A percentile compares a stretch with the other conserved stretches of the same genome.
These are phyloP conservation scores for Azemiops feae DNA, from an alignment of 2,113 vertebrate species.

Conservation along the genomic window DNA sequence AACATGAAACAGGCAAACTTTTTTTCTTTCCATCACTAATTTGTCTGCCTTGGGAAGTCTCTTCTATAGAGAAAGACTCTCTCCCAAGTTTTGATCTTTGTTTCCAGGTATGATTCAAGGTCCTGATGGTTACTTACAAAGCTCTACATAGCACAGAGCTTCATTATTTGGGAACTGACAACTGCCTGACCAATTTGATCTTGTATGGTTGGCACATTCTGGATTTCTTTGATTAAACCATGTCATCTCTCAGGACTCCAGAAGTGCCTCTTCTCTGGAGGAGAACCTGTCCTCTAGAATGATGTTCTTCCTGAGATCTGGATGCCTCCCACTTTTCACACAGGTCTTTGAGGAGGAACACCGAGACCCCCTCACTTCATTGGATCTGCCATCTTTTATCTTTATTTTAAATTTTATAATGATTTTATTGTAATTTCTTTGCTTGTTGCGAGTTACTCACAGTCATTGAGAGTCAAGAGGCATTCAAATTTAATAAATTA, in stretches of 20 bases:
- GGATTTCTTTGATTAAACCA: not conserved
- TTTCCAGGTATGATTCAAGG: not conserved
- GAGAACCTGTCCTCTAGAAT: not conserved
- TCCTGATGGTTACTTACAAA: not conserved
- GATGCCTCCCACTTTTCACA: not conserved
- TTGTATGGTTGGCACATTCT: not conserved
- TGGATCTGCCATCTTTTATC: not conserved
- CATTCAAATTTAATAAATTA: not conserved
- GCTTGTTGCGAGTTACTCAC: not conserved
- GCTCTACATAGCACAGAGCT: not conserved
- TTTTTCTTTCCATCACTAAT: not conserved
- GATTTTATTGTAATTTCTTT: not conserved
- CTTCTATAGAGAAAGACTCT: not conserved
- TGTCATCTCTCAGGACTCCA: not conserved
- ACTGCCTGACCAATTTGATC: not conserved
- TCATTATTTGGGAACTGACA: not conserved
- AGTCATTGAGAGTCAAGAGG: not conserved
- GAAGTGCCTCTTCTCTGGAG: not conserved
- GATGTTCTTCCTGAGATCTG: not conserved
- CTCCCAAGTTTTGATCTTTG: not conserved
- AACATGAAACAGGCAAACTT: not conserved
- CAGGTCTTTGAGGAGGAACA: not conserved
- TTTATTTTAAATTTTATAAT: not conserved
- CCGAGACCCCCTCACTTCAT: not conserved
- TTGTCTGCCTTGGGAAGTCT: not conserved